These are phyloP conservation scores for Apotomis betuletana DNA, from an alignment of 2,888 invertebrate genomes.

Conservation along the genomic window DNA sequence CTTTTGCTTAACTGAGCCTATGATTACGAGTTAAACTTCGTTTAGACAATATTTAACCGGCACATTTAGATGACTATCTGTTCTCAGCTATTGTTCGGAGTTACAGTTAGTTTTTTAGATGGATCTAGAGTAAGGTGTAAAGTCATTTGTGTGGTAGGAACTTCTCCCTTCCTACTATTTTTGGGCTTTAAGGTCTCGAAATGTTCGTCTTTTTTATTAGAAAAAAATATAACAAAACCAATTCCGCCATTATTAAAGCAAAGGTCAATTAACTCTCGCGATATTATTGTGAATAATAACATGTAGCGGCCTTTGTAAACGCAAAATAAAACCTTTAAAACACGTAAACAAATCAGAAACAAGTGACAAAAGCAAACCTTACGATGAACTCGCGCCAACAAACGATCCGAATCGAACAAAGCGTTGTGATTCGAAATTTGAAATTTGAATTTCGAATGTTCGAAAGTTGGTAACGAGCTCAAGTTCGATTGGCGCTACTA, in stretches of 20 bases:
- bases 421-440: slow-evolving; percentile 38
- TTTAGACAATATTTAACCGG: slow-evolving; percentile 58
- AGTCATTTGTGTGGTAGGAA: slow-evolving; percentile 27
- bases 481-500: slow-evolving; percentile 36
- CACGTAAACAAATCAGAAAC: slow-evolving; percentile 20
- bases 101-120: slow-evolving; percentile 42
- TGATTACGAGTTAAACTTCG: slow-evolving; percentile 49
- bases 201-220: too few relatives aligned
- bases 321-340: slow-evolving; percentile 8
- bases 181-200: background rate
- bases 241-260: too few relatives aligned
- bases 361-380: slow-evolving; percentile 33
- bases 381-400: slow-evolving; percentile 34
- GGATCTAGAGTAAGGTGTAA: slow-evolving; percentile 37
- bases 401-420: slow-evolving; percentile 38
- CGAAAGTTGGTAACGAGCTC: slow-evolving; percentile 39
- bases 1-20: slow-evolving; percentile 38
- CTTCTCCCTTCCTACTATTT: background rate
- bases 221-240: too few relatives aligned
- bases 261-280: background rate
- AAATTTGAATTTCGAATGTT: slow-evolving; percentile 35
- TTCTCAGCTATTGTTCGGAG: slow-evolving; percentile 58
- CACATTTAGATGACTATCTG: slow-evolving; percentile 62
- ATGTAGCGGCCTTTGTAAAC: background rate
- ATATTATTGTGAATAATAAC: background rate